Percentiles rank a stretch among this genome's conserved stretches.
Evolutionary conservation across 2,888 invertebrate genomes (phyloP).

Genomic region (Tipula confusa): DNA sequence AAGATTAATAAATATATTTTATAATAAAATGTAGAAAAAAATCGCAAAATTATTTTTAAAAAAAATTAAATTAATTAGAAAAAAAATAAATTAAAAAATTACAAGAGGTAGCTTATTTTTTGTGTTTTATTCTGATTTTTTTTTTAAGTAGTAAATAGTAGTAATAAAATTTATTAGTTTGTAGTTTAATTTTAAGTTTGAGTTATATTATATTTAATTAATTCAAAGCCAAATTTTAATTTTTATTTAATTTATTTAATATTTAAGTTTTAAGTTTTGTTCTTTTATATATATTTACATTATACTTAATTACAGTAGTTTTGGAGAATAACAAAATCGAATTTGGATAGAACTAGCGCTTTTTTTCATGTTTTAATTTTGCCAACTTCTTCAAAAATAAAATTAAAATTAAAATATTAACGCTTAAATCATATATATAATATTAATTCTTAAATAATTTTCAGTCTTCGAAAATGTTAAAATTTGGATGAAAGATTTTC

Average conservation of each 20-base stretch:
- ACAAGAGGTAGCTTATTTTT: conserved; percentile 13
- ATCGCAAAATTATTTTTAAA: neutral
- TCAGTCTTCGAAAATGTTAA: conserved; percentile 3
- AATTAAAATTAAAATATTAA: too few relatives aligned
- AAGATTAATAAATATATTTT: neutral
- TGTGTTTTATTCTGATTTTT: neutral
- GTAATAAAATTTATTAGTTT: neutral
- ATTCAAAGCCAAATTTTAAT: conserved; percentile 7
- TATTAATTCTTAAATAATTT: neutral
- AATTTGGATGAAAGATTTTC: neutral
- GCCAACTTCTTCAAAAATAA: neutral
- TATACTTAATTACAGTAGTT: neutral
- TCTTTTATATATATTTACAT: neutral
- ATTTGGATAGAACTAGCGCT: neutral
- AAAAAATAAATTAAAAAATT: neutral
- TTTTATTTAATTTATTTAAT: neutral
- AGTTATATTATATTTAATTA: neutral
- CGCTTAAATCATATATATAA: neutral
- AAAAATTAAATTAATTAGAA: neutral
- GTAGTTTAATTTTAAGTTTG: neutral
- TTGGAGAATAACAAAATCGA: neutral
- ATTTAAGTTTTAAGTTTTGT: too few relatives aligned
- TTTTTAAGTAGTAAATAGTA: neutral
- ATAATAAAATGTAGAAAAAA: neutral
- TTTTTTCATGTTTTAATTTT: neutral